Percentiles rank a stretch among this genome's conserved stretches.
Evolutionary conservation across 1,140 invertebrate genomes (phyloP).

Genomic region (Zeugodacus cucurbitae): DNA sequence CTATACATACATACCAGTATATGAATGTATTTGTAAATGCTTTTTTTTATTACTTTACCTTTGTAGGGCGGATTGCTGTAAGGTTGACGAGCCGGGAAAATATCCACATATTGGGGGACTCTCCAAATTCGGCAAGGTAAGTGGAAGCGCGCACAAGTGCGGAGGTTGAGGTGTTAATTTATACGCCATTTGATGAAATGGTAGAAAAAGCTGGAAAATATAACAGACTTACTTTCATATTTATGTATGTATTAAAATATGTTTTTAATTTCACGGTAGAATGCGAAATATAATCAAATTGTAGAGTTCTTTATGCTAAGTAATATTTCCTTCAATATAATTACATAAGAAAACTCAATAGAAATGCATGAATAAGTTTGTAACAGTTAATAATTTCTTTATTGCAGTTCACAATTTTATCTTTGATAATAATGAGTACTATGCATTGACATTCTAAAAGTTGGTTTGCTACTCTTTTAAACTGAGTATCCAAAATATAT

Average conservation of each 20-base stretch:
- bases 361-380: too few relatives aligned
- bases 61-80: constrained; percentile 78
- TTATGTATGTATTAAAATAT: not conserved
- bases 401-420: too few relatives aligned
- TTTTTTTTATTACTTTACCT: not conserved
- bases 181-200: not conserved
- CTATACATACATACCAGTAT: not conserved
- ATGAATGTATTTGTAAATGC: not conserved
- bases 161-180: not conserved
- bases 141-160: constrained; percentile 39
- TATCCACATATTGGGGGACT: constrained; percentile 76
- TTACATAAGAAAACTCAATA: too few relatives aligned
- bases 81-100: constrained; percentile 75
- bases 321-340: too few relatives aligned
- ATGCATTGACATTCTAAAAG: too few relatives aligned
- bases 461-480: too few relatives aligned
- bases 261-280: not conserved
- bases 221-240: not conserved
- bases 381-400: too few relatives aligned
- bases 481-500: too few relatives aligned
- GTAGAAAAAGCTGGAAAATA: not conserved
- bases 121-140: constrained; percentile 81
- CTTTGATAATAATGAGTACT: too few relatives aligned
- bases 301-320: not conserved
- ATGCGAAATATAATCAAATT: not conserved